phyloP scores from a whole-genome alignment of 2,888 invertebrate genomes.

The Mesorhabditis spiculigera region DNA sequence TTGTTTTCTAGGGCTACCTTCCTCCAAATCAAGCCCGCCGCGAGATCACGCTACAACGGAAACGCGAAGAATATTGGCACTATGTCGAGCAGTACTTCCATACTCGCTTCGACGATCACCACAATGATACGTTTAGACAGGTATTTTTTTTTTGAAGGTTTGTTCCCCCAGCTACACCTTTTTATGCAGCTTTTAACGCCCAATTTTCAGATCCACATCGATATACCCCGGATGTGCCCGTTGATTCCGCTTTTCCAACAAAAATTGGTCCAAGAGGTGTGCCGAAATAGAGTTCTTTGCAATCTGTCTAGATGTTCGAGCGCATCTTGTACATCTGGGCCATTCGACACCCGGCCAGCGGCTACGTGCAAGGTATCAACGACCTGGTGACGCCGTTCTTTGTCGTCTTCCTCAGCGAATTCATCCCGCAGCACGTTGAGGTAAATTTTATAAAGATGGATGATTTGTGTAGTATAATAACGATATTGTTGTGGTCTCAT shows the following conservation, averaged over 20 bases:
- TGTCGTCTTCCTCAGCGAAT: conserved; percentile 94
- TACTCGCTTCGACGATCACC: conserved; percentile 79
- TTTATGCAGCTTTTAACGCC: not conserved
- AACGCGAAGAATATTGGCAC: conserved; percentile 90
- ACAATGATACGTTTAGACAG: conserved; percentile 87
- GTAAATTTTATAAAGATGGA: conserved; percentile 10
- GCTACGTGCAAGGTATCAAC: conserved; percentile 87
- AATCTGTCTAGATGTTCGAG: conserved; percentile 80
- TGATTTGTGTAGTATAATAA: conserved; percentile 2
- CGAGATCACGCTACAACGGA: conserved; percentile 80
- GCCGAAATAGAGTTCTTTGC: conserved; percentile 12
- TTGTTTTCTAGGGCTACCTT: conserved; percentile 74
- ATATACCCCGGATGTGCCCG: conserved; percentile 98
- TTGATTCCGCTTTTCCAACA: conserved; percentile 93
- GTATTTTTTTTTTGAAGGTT: conserved; percentile 58
- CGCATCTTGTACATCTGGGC: conserved; percentile 98
- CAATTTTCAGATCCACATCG: conserved; percentile 80
- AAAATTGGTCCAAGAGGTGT: conserved; percentile 74
- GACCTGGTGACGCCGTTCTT: conserved; percentile 98
- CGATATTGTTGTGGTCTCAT: not conserved
- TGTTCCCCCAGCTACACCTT: not conserved
- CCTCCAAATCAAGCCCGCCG: conserved; percentile 87
- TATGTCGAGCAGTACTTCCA: conserved; percentile 94
- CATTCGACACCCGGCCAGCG: conserved; percentile 96
- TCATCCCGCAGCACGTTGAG: conserved; percentile 66